phyloP scores from a whole-genome alignment of 2,888 invertebrate species.

The Caenorhabditis sp. region DNA sequence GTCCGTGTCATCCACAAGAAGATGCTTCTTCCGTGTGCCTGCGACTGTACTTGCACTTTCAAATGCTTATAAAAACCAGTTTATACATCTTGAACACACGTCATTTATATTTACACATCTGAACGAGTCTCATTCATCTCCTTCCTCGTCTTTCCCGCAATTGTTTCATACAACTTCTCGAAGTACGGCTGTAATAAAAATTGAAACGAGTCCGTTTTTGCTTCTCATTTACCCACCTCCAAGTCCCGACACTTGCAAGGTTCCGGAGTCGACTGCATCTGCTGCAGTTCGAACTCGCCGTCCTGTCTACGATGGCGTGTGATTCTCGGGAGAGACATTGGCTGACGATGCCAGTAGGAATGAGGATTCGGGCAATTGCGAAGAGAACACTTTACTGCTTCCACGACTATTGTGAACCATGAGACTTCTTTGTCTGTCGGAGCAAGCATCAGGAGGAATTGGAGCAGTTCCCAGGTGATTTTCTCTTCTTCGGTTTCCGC shows the following conservation, averaged over 20 bases:
- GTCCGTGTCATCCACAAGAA: constrained; percentile 78
- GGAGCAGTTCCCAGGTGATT: constrained; percentile 34
- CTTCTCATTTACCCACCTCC: constrained; percentile 2
- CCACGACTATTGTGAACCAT: constrained; percentile 49
- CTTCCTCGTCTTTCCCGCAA: constrained; percentile 9
- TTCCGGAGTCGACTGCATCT: constrained; percentile 9
- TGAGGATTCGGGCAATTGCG: constrained; percentile 14
- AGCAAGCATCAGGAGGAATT: constrained; percentile 36
- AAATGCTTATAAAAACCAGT: constrained; percentile 68
- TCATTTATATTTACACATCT: neutral
- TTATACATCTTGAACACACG: constrained; percentile 4
- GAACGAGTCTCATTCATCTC: neutral
- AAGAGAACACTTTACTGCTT: constrained; percentile 55
- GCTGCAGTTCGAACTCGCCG: constrained; percentile 4
- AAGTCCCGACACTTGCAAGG: constrained; percentile 29
- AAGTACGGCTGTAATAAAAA: constrained; percentile 22
- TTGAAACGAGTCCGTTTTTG: neutral
- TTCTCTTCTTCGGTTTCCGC: neutral
- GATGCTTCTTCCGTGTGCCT: constrained; percentile 71
- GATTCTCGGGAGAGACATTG: constrained; percentile 27
- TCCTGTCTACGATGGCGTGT: constrained; percentile 39
- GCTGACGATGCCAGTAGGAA: constrained; percentile 10
- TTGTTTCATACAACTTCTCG: constrained; percentile 31
- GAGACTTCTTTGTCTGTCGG: constrained; percentile 37
- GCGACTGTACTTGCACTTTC: constrained; percentile 78